Conservation (phyloP, 2,888 invertebrate species). For the Pyrocoelia pectoralis region DNA sequence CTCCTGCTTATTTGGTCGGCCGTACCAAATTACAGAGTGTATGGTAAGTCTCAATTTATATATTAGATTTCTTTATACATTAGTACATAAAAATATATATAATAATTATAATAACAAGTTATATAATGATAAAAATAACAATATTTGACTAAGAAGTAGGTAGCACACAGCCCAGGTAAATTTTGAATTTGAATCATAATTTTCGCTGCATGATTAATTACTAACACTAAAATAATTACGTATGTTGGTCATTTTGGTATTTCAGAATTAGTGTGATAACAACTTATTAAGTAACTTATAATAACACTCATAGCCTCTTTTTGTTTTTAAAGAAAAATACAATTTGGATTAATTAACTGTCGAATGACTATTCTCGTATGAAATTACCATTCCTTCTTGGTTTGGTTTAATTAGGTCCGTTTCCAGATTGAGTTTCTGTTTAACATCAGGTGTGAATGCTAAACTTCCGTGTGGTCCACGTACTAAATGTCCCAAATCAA, state of each 20-base stretch:
- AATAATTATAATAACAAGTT: slow-evolving; percentile 44
- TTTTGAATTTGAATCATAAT: slow-evolving; percentile 35
- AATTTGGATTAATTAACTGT: slow-evolving; percentile 12
- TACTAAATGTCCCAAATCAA: slow-evolving; percentile 58
- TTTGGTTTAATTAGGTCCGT: slow-evolving; percentile 68
- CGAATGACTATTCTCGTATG: slow-evolving; percentile 58
- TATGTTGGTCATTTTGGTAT: slow-evolving; percentile 11
- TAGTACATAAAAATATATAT: slow-evolving; percentile 36
- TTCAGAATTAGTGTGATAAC: neutral
- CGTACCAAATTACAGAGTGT: neutral
- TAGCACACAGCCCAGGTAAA: slow-evolving; percentile 53
- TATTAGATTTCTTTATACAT: slow-evolving; percentile 31
- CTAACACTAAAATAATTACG: slow-evolving; percentile 29
- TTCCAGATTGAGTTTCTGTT: slow-evolving; percentile 67
- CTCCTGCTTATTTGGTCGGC: too few relatives aligned
- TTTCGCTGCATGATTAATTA: slow-evolving; percentile 22
- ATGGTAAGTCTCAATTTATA: slow-evolving; percentile 11
- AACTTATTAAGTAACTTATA: neutral
- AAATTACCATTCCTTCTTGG: slow-evolving; percentile 66
- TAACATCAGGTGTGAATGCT: slow-evolving; percentile 59
- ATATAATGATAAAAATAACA: slow-evolving; percentile 45
- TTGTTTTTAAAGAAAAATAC: slow-evolving; percentile 6
- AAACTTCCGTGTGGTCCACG: slow-evolving; percentile 66
- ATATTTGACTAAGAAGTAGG: slow-evolving; percentile 53
- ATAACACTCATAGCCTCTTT: slow-evolving; percentile 22